Conservation (phyloP, 1,140 invertebrate species). For the Aradophagus sp. region DNA sequence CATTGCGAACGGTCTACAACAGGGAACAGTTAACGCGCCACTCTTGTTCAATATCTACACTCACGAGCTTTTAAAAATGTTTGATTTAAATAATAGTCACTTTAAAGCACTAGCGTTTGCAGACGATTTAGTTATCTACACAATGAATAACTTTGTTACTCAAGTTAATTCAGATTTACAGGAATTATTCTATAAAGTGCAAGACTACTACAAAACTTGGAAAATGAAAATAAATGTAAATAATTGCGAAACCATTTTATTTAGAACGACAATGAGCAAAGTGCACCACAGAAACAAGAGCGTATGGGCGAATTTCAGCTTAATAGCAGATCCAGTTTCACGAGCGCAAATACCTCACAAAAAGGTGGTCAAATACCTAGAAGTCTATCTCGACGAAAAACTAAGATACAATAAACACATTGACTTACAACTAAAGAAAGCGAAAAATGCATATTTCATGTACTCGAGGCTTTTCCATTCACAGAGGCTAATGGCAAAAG, state of each 20-base stretch:
- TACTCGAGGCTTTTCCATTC: background rate
- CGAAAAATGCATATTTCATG: background rate
- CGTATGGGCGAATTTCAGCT: background rate
- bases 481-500: background rate
- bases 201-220: conserved; percentile 1
- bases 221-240: background rate
- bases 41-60: background rate
- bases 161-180: background rate
- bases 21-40: background rate
- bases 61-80: background rate
- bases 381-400: background rate
- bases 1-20: background rate
- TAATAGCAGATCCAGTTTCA: background rate
- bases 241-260: background rate
- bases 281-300: background rate
- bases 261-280: background rate
- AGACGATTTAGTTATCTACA: background rate
- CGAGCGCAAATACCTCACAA: background rate
- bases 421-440: background rate
- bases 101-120: background rate
- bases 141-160: background rate
- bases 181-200: background rate
- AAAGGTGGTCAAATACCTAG: background rate
- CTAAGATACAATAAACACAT: background rate
- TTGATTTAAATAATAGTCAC: background rate